Evolutionary conservation across 1,140 invertebrate species (phyloP).

Genomic region (Eueides isabella): DNA sequence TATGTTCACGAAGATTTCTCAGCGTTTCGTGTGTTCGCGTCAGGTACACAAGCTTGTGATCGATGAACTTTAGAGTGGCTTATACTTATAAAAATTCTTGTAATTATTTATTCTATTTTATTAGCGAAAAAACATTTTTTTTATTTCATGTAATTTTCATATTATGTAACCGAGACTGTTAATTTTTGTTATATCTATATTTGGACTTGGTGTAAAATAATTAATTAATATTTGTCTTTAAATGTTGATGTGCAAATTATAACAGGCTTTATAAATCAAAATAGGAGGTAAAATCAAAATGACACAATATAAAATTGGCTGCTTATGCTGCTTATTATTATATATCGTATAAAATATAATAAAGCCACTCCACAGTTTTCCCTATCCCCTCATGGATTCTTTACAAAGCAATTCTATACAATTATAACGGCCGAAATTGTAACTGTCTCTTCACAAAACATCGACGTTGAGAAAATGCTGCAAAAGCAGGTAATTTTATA

Average conservation of each 20-base stretch:
- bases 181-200: not conserved
- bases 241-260: not conserved
- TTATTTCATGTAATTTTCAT: no score
- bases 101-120: not conserved
- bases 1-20: constrained; percentile 77
- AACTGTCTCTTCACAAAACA: constrained; percentile 78
- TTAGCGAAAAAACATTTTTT: not conserved
- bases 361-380: constrained; percentile 49
- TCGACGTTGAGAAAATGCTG: constrained; percentile 59
- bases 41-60: constrained; percentile 58
- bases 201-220: not conserved
- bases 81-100: not conserved
- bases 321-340: not conserved
- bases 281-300: not conserved
- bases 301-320: no score
- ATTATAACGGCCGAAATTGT: constrained; percentile 82
- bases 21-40: constrained; percentile 61
- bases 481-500: constrained; percentile 80
- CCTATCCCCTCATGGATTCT: constrained; percentile 55
- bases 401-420: constrained; percentile 80
- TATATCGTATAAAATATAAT: not conserved
- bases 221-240: not conserved
- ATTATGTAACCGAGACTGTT: no score
- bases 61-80: constrained; percentile 43
- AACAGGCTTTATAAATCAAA: not conserved